Evolutionary conservation across 2,888 invertebrate species (phyloP), one percentile per base, ranked within the genome.

Genomic region (Dryocosmus kuriphilus): DNA sequence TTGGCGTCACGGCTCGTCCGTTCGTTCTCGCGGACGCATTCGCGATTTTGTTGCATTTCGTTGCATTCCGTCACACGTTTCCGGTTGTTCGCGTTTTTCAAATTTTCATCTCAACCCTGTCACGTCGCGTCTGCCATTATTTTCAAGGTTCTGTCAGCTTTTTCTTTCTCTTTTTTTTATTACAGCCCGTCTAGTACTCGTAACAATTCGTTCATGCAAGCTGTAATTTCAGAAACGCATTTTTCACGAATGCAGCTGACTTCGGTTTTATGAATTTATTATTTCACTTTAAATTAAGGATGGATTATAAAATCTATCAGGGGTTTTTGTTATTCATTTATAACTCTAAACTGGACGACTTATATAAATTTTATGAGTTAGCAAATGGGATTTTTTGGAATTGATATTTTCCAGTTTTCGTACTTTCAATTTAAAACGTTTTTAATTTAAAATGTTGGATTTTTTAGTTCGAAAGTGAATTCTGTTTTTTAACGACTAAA

Each of bases 41-140:
- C 67, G 77, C 77, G 79, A 80, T 79, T 82, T 79, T 73, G 65
- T 77, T 60, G 67, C 75, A 74, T 80, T 79, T 55, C 79, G 35
- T 61, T 77, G 55, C 77, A 77, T 75, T 78, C 51, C 74, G 35
- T 60, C 77, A 71, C 75, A 78, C 74, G 38, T 80, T 80, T 78
- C 60, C 67, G 77, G 76, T 77, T 80, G 63, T 75, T 75, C 79
- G 51, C 71, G 46, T 51, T 51, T 71, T 51, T 71, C 71, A 71
- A 71, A 71, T 71, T 71, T 71, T 55, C 71, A 71, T 71, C 71
- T 71, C 71, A 51, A 71, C 51, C 71, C 71, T 51, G 51, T 71
- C 71, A 71, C 71, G 51, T 71, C 71, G 51, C 30, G 51, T 30
- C 71, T 71, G 14, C 32, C 51, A 71, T 71, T 71, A 71, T 71